Conservation (phyloP, 2,113 vertebrate species). For the Caranx melampygus region DNA sequence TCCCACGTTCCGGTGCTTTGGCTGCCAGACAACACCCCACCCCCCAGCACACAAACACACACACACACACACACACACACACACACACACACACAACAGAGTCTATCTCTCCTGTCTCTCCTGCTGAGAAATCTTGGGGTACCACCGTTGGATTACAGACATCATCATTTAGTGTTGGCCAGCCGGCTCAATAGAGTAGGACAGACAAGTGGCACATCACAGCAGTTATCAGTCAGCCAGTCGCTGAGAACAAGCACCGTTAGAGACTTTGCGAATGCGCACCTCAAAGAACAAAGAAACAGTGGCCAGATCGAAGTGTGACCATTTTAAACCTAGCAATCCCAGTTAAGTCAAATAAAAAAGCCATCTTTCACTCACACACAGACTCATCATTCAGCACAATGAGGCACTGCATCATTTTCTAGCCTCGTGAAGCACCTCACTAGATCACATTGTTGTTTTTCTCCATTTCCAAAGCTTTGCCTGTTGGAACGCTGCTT, state of each 20-base stretch:
- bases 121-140: constrained; percentile 69
- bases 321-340: not conserved
- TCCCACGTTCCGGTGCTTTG: constrained; percentile 65
- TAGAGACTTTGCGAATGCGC: constrained; percentile 19
- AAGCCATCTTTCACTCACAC: constrained; percentile 7
- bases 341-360: constrained; percentile 13
- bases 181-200: constrained; percentile 30
- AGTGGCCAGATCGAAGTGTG: not conserved
- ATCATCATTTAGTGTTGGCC: constrained; percentile 70
- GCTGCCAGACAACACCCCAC: constrained; percentile 55
- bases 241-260: not conserved
- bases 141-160: constrained; percentile 66
- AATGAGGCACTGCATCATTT: constrained; percentile 50
- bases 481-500: constrained; percentile 56
- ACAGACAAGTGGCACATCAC: constrained; percentile 57
- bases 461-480: constrained; percentile 49
- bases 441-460: constrained; percentile 60
- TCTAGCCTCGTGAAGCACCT: constrained; percentile 49
- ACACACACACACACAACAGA: not conserved
- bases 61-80: constrained; percentile 8
- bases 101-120: constrained; percentile 47
- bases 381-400: constrained; percentile 26
- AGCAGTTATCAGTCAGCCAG: constrained; percentile 49
- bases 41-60: constrained; percentile 2
- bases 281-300: not conserved